A percentile compares a stretch with the other conserved stretches of the same genome.
Evolutionary conservation across 2,797 vertebrate species (phyloP).

Genomic region (Hippocampus kuda): DNA sequence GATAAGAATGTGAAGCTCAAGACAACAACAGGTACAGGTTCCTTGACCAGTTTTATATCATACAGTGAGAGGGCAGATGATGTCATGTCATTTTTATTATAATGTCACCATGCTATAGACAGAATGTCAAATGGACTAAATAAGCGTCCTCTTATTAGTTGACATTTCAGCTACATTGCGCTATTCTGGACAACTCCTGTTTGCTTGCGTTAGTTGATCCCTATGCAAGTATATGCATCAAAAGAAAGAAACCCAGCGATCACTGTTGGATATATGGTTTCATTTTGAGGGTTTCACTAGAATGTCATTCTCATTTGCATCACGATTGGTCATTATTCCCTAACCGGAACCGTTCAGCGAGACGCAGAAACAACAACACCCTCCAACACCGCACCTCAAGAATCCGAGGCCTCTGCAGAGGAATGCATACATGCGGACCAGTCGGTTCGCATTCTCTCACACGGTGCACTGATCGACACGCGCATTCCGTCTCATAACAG

Average conservation of each 20-base stretch:
- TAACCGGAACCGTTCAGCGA: neutral
- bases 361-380: conserved; percentile 6
- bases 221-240: neutral
- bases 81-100: neutral
- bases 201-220: too few species aligned
- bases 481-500: conserved; percentile 8
- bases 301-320: neutral
- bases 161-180: too few species aligned
- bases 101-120: neutral
- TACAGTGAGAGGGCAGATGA: neutral
- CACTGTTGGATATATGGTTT: neutral
- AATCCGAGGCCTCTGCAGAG: conserved; percentile 42
- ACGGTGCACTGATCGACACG: conserved; percentile 13
- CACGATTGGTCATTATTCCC: neutral
- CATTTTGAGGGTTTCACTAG: neutral
- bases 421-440: conserved; percentile 48
- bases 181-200: too few species aligned
- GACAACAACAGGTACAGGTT: neutral
- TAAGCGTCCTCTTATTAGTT: neutral
- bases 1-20: neutral
- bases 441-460: conserved; percentile 51
- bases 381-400: conserved; percentile 32
- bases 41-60: neutral
- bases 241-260: neutral
- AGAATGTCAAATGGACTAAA: neutral